phyloP scores from a whole-genome alignment of 2,113 vertebrate genomes.

The Redunca redunca region DNA sequence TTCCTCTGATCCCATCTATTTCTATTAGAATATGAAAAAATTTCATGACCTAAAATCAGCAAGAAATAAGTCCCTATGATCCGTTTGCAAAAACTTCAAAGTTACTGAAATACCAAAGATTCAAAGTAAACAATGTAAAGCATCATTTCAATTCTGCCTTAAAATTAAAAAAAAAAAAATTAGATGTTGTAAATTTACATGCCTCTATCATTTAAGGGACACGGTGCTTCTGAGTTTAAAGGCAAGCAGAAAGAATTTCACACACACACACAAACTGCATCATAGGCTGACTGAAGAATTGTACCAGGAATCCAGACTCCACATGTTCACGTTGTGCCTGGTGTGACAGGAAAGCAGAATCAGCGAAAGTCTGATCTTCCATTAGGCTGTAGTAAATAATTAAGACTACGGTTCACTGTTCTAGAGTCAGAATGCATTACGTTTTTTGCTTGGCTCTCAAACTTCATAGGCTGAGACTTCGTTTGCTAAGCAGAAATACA shows the following conservation, averaged over 20 bases:
- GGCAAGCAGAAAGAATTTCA: background rate
- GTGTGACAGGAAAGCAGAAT: background rate
- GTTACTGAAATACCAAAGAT: background rate
- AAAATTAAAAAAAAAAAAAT: background rate
- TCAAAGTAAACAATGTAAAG: background rate
- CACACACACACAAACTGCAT: background rate
- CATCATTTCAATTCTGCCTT: background rate
- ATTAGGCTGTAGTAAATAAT: background rate
- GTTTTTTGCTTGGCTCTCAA: background rate
- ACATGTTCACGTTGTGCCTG: background rate
- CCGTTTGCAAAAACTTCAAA: background rate
- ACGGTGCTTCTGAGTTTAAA: background rate
- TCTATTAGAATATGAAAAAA: background rate
- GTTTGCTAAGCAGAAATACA: background rate
- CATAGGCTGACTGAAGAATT: background rate
- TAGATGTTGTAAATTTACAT: background rate
- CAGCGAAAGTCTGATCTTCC: background rate
- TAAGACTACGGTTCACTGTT: background rate
- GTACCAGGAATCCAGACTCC: background rate
- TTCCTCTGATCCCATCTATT: constrained; percentile 19
- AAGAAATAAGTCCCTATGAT: background rate
- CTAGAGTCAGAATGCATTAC: background rate
- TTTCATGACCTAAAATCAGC: background rate
- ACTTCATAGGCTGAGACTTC: background rate
- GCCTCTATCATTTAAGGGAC: background rate